Conservation (phyloP, 53 echinoderm and acorn worm genomes). For the Arbacia lixula region DNA sequence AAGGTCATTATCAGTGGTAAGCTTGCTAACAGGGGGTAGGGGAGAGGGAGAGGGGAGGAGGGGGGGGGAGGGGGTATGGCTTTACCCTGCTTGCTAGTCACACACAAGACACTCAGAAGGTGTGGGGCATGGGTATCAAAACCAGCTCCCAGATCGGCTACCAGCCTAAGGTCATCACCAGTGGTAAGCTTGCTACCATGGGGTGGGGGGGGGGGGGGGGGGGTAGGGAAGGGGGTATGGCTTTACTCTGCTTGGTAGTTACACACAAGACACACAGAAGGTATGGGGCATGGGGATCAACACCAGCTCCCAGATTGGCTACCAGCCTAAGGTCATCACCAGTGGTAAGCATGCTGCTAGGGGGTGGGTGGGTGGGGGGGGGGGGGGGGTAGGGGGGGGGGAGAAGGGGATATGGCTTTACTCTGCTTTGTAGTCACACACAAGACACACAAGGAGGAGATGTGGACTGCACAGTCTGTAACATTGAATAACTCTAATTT, state of each 20-base stretch:
- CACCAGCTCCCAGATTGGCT: slow-evolving; percentile 94
- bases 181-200: slow-evolving; percentile 60
- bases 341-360: too few relatives aligned
- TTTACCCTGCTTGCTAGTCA: slow-evolving; percentile 79
- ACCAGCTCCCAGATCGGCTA: slow-evolving; percentile 88
- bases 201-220: too few relatives aligned
- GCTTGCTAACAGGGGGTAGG: too few relatives aligned
- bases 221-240: too few relatives aligned
- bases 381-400: too few relatives aligned
- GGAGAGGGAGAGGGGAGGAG: too few relatives aligned
- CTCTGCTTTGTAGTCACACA: slow-evolving; percentile 74
- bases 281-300: slow-evolving; percentile 97
- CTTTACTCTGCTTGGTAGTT: slow-evolving; percentile 81
- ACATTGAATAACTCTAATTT: too few relatives aligned
- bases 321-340: slow-evolving; percentile 68
- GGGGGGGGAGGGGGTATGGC: too few relatives aligned
- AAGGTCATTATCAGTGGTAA: slow-evolving; percentile 60
- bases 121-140: slow-evolving; percentile 91
- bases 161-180: slow-evolving; percentile 60
- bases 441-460: slow-evolving; percentile 75
- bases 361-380: too few relatives aligned
- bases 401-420: slow-evolving; percentile 98
- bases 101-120: slow-evolving; percentile 64
- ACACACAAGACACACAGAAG: slow-evolving; percentile 69
- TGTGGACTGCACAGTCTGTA: too few relatives aligned